Conservation (phyloP, 37 sponge, comb jelly and placozoan species). For the Ephydatia muelleri region DNA sequence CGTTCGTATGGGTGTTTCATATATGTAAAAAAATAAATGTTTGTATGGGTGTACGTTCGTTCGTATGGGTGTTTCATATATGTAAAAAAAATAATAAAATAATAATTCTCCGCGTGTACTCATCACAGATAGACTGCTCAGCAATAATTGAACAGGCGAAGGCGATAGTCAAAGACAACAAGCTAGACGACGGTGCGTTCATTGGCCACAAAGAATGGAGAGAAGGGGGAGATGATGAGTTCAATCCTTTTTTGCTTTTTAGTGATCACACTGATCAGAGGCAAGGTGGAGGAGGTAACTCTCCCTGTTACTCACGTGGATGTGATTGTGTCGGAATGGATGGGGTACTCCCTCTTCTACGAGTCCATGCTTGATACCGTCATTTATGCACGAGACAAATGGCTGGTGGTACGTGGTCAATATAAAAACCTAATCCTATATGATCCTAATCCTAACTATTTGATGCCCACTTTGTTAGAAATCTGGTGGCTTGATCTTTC, state of each 20-base stretch:
- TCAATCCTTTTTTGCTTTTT: neutral
- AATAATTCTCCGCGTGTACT: neutral
- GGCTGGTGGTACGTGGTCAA: constrained; percentile 66
- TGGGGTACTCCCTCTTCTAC: constrained; percentile 99
- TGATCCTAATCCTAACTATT: neutral
- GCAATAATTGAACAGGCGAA: constrained; percentile 85
- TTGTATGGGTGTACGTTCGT: too few species aligned
- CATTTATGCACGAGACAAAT: constrained; percentile 93
- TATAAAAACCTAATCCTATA: neutral
- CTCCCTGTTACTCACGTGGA: constrained; percentile 90
- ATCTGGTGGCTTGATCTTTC: constrained; percentile 89
- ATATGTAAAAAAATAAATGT: neutral
- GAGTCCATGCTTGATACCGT: constrained; percentile 98
- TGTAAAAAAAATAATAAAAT: too few species aligned
- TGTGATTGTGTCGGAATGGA: constrained; percentile 98
- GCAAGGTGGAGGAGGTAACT: constrained; percentile 93
- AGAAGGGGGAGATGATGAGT: too few species aligned
- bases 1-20: too few species aligned
- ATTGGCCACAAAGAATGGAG: neutral
- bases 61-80: too few species aligned
- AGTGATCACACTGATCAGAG: constrained; percentile 77
- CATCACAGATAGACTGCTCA: constrained; percentile 79
- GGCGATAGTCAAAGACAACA: constrained; percentile 78
- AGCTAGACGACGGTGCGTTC: constrained; percentile 37
- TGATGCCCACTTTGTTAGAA: constrained; percentile 44